A percentile compares a stretch with the other conserved stretches of the same genome.
Evolutionary conservation across 2,113 vertebrate species (phyloP).

Genomic region (Microtus richardsoni): DNA sequence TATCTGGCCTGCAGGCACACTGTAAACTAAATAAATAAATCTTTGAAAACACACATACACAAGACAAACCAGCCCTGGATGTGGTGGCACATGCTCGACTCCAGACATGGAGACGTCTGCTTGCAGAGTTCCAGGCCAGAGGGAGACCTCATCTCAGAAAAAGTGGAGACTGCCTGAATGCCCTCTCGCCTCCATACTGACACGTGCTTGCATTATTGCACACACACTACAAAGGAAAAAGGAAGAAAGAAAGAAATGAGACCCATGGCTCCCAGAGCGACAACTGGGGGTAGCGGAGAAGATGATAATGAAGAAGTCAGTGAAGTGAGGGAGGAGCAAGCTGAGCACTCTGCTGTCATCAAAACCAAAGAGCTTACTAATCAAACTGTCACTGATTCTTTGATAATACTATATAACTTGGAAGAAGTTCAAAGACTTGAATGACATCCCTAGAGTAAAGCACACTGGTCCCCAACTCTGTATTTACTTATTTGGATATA

Average conservation of each 20-base stretch:
- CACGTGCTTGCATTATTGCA: not conserved
- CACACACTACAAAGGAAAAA: too few species aligned
- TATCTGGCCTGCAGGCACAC: too few species aligned
- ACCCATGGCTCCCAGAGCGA: not conserved
- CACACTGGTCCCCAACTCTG: not conserved
- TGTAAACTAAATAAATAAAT: too few species aligned
- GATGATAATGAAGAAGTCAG: not conserved
- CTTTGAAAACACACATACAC: not conserved
- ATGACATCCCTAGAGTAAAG: constrained; percentile 40
- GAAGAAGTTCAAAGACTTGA: constrained; percentile 52
- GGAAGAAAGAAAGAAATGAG: too few species aligned
- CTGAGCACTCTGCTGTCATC: constrained; percentile 19
- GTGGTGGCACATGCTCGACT: not conserved
- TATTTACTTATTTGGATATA: not conserved
- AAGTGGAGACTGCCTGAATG: not conserved
- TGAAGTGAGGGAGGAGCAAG: not conserved
- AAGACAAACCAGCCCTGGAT: not conserved
- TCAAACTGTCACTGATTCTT: constrained; percentile 13
- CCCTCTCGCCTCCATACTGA: not conserved
- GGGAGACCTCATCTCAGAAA: not conserved
- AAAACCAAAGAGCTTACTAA: not conserved
- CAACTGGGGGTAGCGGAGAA: not conserved
- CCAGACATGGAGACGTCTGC: not conserved
- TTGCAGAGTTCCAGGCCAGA: not conserved
- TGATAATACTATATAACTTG: constrained; percentile 24